Evolutionary conservation across 2,888 invertebrate species (phyloP), one percentile per base, ranked within the genome.

Genomic region (Colletes collaris): DNA sequence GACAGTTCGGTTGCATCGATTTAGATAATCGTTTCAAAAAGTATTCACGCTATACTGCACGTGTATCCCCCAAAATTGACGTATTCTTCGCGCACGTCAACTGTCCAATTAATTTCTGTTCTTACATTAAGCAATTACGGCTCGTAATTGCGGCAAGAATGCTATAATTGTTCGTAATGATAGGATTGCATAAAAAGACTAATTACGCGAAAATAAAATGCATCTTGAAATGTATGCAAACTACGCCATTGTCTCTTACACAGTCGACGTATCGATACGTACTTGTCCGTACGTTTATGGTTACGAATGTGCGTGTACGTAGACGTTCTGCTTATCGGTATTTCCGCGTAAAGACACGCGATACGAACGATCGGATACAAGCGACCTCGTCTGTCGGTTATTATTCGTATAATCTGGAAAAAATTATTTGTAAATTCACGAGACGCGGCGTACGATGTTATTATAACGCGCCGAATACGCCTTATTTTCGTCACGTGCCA

Each of bases 331-430:
- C 79, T 72, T 76, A 83, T 76, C 83, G 68, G 67, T 72, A 44
- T 82, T 83, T 83, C 77, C 70, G 66, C 55, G 63, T 72, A 76
- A 67, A 66, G 62, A 69, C 70, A 72, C 19, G 59, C 50, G 81
- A 81, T 59, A 78, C 40, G 0, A 11, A 19, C 49, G 60, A 65
- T 70, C 60, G 63, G 35, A n/a, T 69, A 66, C 16, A 16, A 71
- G 69, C 50, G 13, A 50, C 49, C 27, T 40, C 19, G 27, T 56
- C 35, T 19, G 49, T 7, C 13, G 46, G 27, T 50, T 52, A 7
- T 27, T 16, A 7, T 27, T 16, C 44, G 13, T 46, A 46, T 46
- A 62, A 46, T 35, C n/a, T 10, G 49, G 37, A 69, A 69, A 63
- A 46, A 46, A 11, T 16, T 16, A 11, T 16, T 46, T 66, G 53